Evolutionary conservation across 2,797 vertebrate genomes (phyloP).

Genomic region (Malurus splendens): DNA sequence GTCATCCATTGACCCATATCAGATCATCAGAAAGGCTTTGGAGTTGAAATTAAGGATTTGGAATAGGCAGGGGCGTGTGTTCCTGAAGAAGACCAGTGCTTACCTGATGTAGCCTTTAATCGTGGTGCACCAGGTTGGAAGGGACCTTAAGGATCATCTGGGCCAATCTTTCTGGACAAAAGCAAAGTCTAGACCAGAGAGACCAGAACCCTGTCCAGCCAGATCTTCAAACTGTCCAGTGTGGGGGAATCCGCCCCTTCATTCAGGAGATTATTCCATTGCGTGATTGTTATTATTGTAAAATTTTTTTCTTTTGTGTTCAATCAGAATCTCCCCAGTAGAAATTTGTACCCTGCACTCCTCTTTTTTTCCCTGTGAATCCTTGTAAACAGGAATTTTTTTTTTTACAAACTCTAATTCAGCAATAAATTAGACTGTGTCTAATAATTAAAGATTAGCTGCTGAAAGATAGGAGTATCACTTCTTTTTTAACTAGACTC

Average conservation of each 20-base stretch:
- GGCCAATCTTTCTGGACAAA: not conserved
- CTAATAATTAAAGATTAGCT: not conserved
- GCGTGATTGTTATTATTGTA: not conserved
- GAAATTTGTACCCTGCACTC: not conserved
- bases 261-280: not conserved
- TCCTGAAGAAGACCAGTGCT: not conserved
- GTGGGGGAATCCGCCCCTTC: not conserved
- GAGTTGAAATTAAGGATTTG: not conserved
- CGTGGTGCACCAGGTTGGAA: not conserved
- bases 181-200: not conserved
- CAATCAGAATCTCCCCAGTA: not conserved
- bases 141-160: not conserved
- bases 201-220: not conserved
- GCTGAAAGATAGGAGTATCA: accelerated
- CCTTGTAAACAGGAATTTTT: not conserved
- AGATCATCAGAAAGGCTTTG: not conserved
- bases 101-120: not conserved
- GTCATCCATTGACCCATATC: not conserved
- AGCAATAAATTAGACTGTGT: not conserved
- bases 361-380: not conserved
- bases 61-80: accelerated
- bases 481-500: not conserved
- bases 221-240: accelerated
- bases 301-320: not conserved
- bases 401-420: not conserved